Evolutionary conservation across 2,888 invertebrate species (phyloP).

Genomic region (Lomographa bimaculata): DNA sequence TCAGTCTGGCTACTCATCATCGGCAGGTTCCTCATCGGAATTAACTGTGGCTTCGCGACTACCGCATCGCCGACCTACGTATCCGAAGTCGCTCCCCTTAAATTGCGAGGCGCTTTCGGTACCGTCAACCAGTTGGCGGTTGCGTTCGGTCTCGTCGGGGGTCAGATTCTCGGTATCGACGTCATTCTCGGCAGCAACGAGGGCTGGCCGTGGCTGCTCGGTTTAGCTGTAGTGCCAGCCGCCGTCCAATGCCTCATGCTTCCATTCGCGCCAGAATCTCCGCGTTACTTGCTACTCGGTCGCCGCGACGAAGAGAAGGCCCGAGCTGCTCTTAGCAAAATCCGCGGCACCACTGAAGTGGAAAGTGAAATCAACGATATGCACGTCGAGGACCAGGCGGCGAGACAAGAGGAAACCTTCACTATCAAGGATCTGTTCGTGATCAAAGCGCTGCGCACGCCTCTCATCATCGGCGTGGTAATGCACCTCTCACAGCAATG

Average conservation of each 20-base stretch:
- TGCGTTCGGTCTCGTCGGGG: conserved; percentile 68
- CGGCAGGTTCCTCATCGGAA: conserved; percentile 88
- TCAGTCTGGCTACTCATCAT: conserved; percentile 88
- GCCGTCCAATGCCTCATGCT: conserved; percentile 68
- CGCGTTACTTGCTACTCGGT: conserved; percentile 68
- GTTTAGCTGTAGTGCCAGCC: conserved; percentile 68
- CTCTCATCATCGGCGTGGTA: conserved; percentile 74
- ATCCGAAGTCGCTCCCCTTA: conserved; percentile 73
- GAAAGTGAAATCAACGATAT: conserved; percentile 77
- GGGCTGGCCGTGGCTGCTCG: conserved; percentile 78
- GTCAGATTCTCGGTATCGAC: conserved; percentile 75
- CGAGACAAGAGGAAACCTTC: conserved; percentile 68
- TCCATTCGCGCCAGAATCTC: conserved; percentile 72
- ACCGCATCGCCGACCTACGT: conserved; percentile 79
- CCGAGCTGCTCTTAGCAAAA: conserved; percentile 56
- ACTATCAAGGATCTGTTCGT: conserved; percentile 63
- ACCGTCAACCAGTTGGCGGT: conserved; percentile 79
- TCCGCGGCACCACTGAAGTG: conserved; percentile 66
- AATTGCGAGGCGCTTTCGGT: conserved; percentile 73
- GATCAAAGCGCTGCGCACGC: conserved; percentile 60
- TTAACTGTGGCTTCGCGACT: conserved; percentile 87
- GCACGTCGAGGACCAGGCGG: conserved; percentile 73
- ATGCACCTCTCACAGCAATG: conserved; percentile 80
- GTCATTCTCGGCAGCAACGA: conserved; percentile 68
- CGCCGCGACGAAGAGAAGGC: conserved; percentile 68